A percentile compares a stretch with the other conserved stretches of the same genome.
Conservation (phyloP, 2,888 invertebrate species). For the Iselma pallidipennis region DNA sequence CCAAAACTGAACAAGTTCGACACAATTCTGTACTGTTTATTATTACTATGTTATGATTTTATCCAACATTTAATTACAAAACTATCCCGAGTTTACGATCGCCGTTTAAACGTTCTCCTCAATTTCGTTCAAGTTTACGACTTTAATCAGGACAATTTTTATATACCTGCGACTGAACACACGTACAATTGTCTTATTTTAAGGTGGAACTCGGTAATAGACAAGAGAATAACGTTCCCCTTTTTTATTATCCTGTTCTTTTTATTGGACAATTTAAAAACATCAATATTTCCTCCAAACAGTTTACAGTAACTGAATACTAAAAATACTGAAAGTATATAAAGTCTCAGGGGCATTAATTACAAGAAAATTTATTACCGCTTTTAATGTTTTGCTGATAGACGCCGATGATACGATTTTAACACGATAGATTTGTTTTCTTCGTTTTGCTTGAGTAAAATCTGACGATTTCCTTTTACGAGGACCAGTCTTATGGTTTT, state of each 20-base stretch:
- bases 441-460: too few species aligned
- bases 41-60: neutral
- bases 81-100: slow-evolving; percentile 15
- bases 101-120: neutral
- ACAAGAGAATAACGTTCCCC: neutral
- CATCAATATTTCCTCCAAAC: neutral
- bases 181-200: slow-evolving; percentile 18
- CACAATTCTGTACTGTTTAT: neutral
- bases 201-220: neutral
- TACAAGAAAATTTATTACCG: neutral
- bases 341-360: neutral
- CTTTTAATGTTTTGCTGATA: neutral
- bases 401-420: slow-evolving; percentile 16
- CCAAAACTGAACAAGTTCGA: neutral
- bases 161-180: slow-evolving; percentile 7
- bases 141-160: slow-evolving; percentile 23
- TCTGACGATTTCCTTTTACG: too few species aligned
- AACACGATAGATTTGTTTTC: slow-evolving; percentile 15
- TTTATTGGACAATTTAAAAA: neutral
- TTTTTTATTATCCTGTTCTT: neutral
- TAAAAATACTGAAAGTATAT: neutral
- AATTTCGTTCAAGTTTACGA: slow-evolving; percentile 13
- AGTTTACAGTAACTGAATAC: neutral
- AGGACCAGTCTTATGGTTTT: too few species aligned
- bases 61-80: slow-evolving; percentile 13